Evolutionary conservation across 2,113 vertebrate genomes (phyloP).

Genomic region (Desmodus rotundus): DNA sequence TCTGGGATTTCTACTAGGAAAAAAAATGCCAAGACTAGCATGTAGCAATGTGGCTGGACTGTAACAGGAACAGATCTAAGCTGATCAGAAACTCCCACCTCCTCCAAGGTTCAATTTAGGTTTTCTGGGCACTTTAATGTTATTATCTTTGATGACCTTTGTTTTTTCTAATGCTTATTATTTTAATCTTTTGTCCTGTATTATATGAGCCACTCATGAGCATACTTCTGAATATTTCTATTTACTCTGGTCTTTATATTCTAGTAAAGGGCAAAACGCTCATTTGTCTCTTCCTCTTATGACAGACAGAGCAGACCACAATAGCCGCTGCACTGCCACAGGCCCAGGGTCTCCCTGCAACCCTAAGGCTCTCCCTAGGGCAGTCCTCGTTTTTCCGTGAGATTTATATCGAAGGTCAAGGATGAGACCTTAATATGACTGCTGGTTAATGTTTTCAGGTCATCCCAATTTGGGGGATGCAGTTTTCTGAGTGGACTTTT

Average conservation of each 20-base stretch:
- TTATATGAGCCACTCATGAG: background rate
- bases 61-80: background rate
- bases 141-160: background rate
- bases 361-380: background rate
- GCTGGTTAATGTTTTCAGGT: background rate
- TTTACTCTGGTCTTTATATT: background rate
- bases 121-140: background rate
- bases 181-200: background rate
- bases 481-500: slow-evolving; percentile 9
- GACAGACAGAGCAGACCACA: background rate
- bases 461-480: background rate
- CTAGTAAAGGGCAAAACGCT: background rate
- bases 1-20: background rate
- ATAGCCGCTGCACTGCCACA: background rate
- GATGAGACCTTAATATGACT: background rate
- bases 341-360: background rate
- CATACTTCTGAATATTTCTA: background rate
- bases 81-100: background rate
- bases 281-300: background rate
- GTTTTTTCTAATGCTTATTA: slow-evolving; percentile 1
- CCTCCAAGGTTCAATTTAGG: background rate
- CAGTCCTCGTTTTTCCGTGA: background rate
- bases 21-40: background rate
- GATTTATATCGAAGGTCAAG: background rate
- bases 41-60: background rate